These are phyloP conservation scores for Leptobrachium leishanense DNA, from an alignment of 2,113 vertebrate species.

Conservation along the genomic window DNA sequence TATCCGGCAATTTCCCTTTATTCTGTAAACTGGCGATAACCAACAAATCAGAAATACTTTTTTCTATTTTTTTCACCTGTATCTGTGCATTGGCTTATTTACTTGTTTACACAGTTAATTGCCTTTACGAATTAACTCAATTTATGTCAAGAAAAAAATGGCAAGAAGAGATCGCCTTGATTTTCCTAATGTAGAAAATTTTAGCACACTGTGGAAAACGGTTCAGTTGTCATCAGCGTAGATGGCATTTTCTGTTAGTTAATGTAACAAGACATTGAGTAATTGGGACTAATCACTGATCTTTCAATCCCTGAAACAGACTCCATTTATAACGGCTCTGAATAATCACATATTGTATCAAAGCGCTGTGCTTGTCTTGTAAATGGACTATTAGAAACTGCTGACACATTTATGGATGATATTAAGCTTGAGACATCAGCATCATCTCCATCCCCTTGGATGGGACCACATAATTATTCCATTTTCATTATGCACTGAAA, in stretches of 20 bases:
- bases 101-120: too few relatives aligned
- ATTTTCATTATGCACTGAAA: slow-evolving; percentile 39
- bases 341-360: slow-evolving; percentile 31
- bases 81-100: too few relatives aligned
- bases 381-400: slow-evolving; percentile 40
- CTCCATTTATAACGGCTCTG: slow-evolving; percentile 34
- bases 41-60: too few relatives aligned
- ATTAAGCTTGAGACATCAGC: slow-evolving; percentile 9
- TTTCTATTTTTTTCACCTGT: too few relatives aligned
- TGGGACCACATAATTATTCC: slow-evolving; percentile 39
- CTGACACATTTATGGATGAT: slow-evolving; percentile 39
- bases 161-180: too few relatives aligned
- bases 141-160: too few relatives aligned
- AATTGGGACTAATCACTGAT: slow-evolving; percentile 41
- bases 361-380: slow-evolving; percentile 1
- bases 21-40: too few relatives aligned
- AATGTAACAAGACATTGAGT: slow-evolving; percentile 41
- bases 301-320: slow-evolving; percentile 37
- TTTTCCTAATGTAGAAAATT: too few relatives aligned
- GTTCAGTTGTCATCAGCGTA: slow-evolving; percentile 4
- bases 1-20: too few relatives aligned
- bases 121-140: too few relatives aligned
- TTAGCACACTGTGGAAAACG: neutral
- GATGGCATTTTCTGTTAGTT: slow-evolving; percentile 19
- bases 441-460: slow-evolving; percentile 7